Conservation (phyloP, 2,113 vertebrate species). For the Candoia aspera region DNA sequence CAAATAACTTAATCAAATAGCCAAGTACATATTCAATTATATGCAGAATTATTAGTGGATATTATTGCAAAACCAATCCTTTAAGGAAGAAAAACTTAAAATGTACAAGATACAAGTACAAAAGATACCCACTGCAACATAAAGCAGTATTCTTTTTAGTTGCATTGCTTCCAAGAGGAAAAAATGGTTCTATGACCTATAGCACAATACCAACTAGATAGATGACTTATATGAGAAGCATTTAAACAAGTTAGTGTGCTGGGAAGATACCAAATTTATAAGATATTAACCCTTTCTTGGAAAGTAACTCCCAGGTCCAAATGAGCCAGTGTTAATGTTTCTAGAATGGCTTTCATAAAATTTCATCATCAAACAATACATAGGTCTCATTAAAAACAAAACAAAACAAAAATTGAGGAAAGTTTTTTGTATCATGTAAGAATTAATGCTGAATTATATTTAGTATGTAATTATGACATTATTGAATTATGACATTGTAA, state of each 20-base stretch:
- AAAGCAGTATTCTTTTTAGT: neutral
- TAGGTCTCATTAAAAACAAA: neutral
- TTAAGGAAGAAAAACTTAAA: constrained; percentile 44
- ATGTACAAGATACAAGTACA: accelerated
- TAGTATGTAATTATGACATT: neutral
- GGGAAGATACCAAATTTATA: constrained; percentile 18
- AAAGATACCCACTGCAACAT: constrained; percentile 4
- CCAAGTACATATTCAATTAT: constrained; percentile 14
- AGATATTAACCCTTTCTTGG: constrained; percentile 9
- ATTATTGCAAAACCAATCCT: constrained; percentile 45
- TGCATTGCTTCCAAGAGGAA: constrained; percentile 24
- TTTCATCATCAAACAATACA: constrained; percentile 26
- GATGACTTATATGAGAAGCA: constrained; percentile 15
- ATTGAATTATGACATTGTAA: constrained; percentile 37
- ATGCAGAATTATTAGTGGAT: neutral
- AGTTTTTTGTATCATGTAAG: neutral
- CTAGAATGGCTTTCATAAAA: neutral
- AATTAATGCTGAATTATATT: constrained; percentile 8
- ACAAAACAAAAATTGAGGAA: no score
- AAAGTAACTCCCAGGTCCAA: constrained; percentile 28
- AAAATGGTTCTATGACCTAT: constrained; percentile 28
- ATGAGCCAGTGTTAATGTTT: constrained; percentile 18
- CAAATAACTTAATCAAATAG: constrained; percentile 29
- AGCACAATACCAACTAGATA: constrained; percentile 25
- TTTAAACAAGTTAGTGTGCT: constrained; percentile 27